Percentiles rank a stretch among this genome's conserved stretches.
These are phyloP conservation scores for Lithophane ornitopus DNA, from an alignment of 2,888 invertebrate species.

Conservation along the genomic window DNA sequence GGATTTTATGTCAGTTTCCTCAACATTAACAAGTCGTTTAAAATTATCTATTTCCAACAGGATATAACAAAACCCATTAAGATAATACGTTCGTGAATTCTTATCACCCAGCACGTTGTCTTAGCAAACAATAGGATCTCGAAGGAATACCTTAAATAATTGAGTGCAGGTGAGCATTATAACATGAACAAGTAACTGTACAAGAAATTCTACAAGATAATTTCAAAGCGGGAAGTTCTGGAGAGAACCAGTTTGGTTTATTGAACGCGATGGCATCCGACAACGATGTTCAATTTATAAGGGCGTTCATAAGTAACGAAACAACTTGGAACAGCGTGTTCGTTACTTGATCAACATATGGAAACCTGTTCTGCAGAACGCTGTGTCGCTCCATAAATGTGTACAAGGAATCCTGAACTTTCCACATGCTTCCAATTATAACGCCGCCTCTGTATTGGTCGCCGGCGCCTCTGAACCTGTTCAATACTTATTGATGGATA, in stretches of 20 bases:
- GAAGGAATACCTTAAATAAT: slow-evolving; percentile 58
- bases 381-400: slow-evolving; percentile 73
- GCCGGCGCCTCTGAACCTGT: slow-evolving; percentile 54
- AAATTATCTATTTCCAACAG: slow-evolving; percentile 38
- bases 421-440: slow-evolving; percentile 76
- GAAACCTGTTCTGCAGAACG: slow-evolving; percentile 75
- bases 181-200: slow-evolving; percentile 80
- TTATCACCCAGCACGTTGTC: slow-evolving; percentile 37
- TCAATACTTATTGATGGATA: slow-evolving; percentile 49
- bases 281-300: slow-evolving; percentile 83
- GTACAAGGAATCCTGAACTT: slow-evolving; percentile 74
- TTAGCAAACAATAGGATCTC: slow-evolving; percentile 40
- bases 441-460: slow-evolving; percentile 50
- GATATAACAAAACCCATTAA: slow-evolving; percentile 52
- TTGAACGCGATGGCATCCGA: slow-evolving; percentile 85
- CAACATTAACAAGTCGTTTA: slow-evolving; percentile 19
- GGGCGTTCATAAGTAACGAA: slow-evolving; percentile 74
- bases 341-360: slow-evolving; percentile 70
- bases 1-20: slow-evolving; percentile 24
- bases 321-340: slow-evolving; percentile 65
- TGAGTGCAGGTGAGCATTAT: slow-evolving; percentile 62
- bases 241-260: slow-evolving; percentile 84
- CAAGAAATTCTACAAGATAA: slow-evolving; percentile 84
- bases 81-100: slow-evolving; percentile 47
- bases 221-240: slow-evolving; percentile 85